These are phyloP conservation scores for Epistrophe eligans DNA, from an alignment of 2,888 invertebrate genomes.

Conservation along the genomic window DNA sequence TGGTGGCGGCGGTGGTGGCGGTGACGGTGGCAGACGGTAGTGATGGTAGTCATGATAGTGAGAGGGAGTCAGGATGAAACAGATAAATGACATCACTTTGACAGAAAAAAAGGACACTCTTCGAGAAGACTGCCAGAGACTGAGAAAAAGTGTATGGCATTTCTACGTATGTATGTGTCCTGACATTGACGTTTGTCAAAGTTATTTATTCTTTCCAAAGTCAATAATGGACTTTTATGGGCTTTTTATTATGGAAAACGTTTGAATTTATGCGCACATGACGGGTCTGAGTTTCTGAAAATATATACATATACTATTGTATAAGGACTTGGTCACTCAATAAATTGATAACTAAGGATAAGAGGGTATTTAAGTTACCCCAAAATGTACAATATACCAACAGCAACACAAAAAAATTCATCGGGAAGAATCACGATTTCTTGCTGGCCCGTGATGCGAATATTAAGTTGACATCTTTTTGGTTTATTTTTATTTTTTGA, in stretches of 20 bases:
- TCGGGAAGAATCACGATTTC: slow-evolving; percentile 55
- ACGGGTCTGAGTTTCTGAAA: slow-evolving; percentile 34
- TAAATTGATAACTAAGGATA: slow-evolving; percentile 74
- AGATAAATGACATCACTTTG: slow-evolving; percentile 59
- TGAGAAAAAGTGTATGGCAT: background rate
- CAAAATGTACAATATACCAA: background rate
- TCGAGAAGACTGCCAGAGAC: background rate
- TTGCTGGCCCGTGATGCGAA: slow-evolving; percentile 62
- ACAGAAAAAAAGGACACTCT: slow-evolving; percentile 42
- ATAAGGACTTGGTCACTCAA: slow-evolving; percentile 68
- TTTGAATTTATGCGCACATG: slow-evolving; percentile 70
- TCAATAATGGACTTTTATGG: slow-evolving; percentile 73
- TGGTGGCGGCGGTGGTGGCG: background rate
- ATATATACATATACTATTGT: background rate
- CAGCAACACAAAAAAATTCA: slow-evolving; percentile 47
- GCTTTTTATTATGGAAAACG: slow-evolving; percentile 72
- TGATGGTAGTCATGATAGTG: background rate
- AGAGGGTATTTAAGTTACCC: slow-evolving; percentile 63
- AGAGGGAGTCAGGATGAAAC: background rate
- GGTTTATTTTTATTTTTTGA: background rate
- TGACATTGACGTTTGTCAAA: slow-evolving; percentile 66
- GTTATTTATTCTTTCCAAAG: slow-evolving; percentile 66
- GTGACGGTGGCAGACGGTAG: background rate
- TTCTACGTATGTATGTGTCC: background rate
- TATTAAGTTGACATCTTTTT: slow-evolving; percentile 49